These are phyloP conservation scores for Clarias macrocephalus DNA, from an alignment of 2,113 vertebrate species.

Conservation along the genomic window DNA sequence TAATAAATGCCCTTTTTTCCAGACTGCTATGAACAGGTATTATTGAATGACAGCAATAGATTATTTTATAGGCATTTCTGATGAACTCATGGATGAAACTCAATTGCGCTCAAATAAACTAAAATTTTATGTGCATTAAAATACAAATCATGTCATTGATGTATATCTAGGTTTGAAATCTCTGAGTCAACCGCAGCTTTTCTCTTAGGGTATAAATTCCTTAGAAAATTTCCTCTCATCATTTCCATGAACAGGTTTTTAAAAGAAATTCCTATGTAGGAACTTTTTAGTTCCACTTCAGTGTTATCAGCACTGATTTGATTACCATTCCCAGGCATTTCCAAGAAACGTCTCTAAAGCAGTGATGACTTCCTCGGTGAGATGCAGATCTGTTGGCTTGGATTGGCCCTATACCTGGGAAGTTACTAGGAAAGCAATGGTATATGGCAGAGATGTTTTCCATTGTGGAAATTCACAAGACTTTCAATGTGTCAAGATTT, in stretches of 20 bases:
- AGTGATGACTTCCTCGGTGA: background rate
- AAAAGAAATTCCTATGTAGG: background rate
- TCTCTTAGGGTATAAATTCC: background rate
- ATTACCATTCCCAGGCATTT: background rate
- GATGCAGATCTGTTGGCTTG: background rate
- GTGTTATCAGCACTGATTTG: background rate
- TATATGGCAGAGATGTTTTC: background rate
- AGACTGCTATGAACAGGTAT: background rate
- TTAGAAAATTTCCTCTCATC: background rate
- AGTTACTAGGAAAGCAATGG: background rate
- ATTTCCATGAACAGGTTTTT: background rate
- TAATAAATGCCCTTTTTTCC: background rate
- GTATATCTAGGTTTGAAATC: background rate
- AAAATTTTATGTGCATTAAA: background rate
- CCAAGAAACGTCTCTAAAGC: background rate
- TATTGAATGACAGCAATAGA: background rate
- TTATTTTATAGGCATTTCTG: background rate
- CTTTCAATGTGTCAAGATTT: background rate
- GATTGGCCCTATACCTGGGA: background rate
- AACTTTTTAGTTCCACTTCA: background rate
- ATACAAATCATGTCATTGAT: background rate
- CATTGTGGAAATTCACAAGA: background rate
- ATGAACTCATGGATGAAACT: background rate
- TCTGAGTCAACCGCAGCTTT: background rate
- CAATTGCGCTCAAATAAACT: background rate